A percentile compares a stretch with the other conserved stretches of the same genome.
These are phyloP conservation scores for Choloepus didactylus DNA, from an alignment of 2,797 vertebrate genomes.

Conservation along the genomic window DNA sequence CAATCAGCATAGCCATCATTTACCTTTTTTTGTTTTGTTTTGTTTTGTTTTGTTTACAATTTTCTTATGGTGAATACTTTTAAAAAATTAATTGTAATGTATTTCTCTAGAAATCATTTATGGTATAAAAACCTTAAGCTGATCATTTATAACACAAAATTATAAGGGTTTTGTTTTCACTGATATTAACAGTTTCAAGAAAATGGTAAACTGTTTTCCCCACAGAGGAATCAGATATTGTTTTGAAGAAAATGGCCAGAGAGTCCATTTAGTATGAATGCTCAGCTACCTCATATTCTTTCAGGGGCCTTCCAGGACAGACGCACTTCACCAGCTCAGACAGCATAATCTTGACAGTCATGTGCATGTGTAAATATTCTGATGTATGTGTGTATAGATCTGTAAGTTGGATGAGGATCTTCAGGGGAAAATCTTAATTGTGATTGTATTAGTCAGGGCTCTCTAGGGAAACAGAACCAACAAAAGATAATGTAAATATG, in stretches of 20 bases:
- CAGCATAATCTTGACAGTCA: neutral
- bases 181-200: neutral
- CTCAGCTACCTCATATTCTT: neutral
- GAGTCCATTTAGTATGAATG: neutral
- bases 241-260: neutral
- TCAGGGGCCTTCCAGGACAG: neutral
- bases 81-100: neutral
- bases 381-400: neutral
- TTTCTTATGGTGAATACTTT: neutral
- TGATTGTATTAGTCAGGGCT: too few relatives aligned
- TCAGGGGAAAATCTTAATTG: neutral
- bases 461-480: too few relatives aligned
- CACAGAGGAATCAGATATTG: neutral
- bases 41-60: neutral
- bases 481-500: too few relatives aligned
- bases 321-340: neutral
- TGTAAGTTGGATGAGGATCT: neutral
- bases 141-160: neutral
- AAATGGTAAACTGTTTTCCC: neutral
- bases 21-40: neutral
- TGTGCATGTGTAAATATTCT: neutral
- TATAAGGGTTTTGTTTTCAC: constrained; percentile 22
- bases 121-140: constrained; percentile 31
- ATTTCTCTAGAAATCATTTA: constrained; percentile 18
- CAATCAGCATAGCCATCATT: neutral